Evolutionary conservation across 2,113 vertebrate species (phyloP), one percentile per base, ranked within the genome.

Genomic region (Budorcas taxicolor): DNA sequence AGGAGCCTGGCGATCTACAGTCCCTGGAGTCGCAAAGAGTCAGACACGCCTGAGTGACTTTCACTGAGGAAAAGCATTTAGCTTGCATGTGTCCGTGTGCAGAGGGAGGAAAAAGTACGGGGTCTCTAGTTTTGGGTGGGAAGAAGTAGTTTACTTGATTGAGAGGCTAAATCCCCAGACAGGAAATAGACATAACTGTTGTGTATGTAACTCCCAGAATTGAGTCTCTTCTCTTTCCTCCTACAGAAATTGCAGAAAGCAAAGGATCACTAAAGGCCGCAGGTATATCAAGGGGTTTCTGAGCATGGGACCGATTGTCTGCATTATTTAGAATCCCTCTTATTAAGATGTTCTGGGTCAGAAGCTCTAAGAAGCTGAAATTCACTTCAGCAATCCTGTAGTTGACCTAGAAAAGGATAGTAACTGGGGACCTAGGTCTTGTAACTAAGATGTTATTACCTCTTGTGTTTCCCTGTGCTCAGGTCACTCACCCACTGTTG

Each of bases 271-370:
- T 10, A 23, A 52, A 23, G 8, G 14, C 55, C 45, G 6, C 85
- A 98, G 98, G 97, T 97, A 97, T 60, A 7, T 14, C 7, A 4
- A 31, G 55, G 64, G 16, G 27, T 60, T 91, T 84, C 31, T 53
- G 47, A 94, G 1, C 9, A 12, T 47, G 19, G 40, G n/a, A 21
- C 31, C 1, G 55, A n/a, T 53, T 86, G 6, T 71, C 29, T 71
- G 19, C 33, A 29, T 53, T 87, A 90, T 45, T 92, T 93, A 80
- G 53, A 94, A 67, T 81, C 33, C 15, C 40, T 87, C 52, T 83
- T 94, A 36, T 87, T 86, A 29, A 84, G 55, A 94, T 11, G 58
- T 19, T 71, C 84, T 85, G 67, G 31, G 31, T 93, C 45, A 76
- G 27, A 83, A 36, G 3, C 76, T 85, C 55, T 64, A 43, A 57